Evolutionary conservation across 1,140 invertebrate species (phyloP).

Genomic region (Proctacanthus coquilletti): DNA sequence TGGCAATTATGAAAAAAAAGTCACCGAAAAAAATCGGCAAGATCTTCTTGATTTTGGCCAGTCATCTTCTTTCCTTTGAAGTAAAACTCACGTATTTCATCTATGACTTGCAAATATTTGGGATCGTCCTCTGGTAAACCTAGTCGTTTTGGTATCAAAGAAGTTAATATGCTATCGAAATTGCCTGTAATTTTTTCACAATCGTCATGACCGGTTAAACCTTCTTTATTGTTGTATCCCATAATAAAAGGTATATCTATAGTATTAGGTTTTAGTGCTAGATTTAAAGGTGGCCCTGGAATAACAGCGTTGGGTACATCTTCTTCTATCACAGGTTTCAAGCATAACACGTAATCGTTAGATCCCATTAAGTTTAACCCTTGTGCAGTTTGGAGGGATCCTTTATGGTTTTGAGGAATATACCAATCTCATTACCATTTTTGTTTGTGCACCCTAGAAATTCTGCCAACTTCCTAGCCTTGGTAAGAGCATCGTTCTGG

Average conservation of each 20-base stretch:
- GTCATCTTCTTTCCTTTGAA: conserved; percentile 15
- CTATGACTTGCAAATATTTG: conserved; percentile 9
- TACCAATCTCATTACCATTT: conserved; percentile 9
- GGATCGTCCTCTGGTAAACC: conserved; percentile 6
- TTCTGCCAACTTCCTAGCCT: conserved; percentile 13
- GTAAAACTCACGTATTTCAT: conserved; percentile 18
- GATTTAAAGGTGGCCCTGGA: conserved; percentile 11
- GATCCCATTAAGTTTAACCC: conserved; percentile 12
- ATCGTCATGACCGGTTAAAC: conserved; percentile 13
- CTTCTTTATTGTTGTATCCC: conserved; percentile 21
- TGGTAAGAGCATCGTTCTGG: conserved; percentile 7
- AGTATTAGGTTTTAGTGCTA: conserved; percentile 11
- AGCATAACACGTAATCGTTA: conserved; percentile 20
- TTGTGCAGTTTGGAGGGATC: conserved; percentile 8
- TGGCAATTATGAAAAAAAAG: conserved; percentile 18
- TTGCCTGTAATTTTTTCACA: conserved; percentile 13
- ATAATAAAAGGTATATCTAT: conserved; percentile 17
- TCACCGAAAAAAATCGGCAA: conserved; percentile 17
- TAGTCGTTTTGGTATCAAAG: conserved; percentile 15
- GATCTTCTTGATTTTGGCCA: conserved; percentile 8
- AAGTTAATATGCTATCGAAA: conserved; percentile 14
- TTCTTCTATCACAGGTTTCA: conserved; percentile 20
- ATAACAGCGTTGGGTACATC: conserved; percentile 17
- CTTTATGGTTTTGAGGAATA: conserved; percentile 18
- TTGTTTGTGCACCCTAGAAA: conserved; percentile 10